Percentiles rank a stretch among this genome's conserved stretches.
Conservation (phyloP, 1,140 invertebrate species). For the Cotesia typhae region DNA sequence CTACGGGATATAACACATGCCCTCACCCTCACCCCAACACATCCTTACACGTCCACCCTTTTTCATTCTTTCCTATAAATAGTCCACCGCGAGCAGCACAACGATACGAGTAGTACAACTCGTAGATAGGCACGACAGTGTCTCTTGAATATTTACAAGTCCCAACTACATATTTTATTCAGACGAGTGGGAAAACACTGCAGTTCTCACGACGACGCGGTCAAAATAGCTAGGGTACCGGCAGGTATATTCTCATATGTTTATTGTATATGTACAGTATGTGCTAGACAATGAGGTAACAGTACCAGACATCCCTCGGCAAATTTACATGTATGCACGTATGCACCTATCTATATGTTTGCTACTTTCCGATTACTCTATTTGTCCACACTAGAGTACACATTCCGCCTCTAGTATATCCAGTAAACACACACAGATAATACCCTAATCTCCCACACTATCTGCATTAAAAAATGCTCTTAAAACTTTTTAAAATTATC, state of each 20-base stretch:
- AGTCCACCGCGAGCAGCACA: neutral
- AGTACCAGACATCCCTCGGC: conserved; percentile 8
- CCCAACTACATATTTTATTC: conserved; percentile 54
- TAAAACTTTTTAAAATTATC: neutral
- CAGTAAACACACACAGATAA: conserved; percentile 11
- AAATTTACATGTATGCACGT: conserved; percentile 12
- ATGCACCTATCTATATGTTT: neutral
- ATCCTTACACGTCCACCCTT: conserved; percentile 55
- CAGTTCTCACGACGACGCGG: conserved; percentile 31
- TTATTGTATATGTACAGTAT: neutral
- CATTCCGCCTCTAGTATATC: neutral
- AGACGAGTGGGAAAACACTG: conserved; percentile 43
- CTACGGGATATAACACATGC: conserved; percentile 47
- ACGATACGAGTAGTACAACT: neutral
- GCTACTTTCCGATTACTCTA: conserved; percentile 24
- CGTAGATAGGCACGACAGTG: conserved; percentile 38
- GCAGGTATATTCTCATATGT: neutral
- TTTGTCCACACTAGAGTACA: conserved; percentile 18
- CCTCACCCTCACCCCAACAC: conserved; percentile 52
- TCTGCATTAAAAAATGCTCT: neutral
- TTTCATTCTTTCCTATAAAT: conserved; percentile 32
- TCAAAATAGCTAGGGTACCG: conserved; percentile 26
- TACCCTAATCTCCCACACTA: neutral
- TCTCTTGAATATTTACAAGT: conserved; percentile 55
- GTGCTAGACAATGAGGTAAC: conserved; percentile 2